phyloP scores from a whole-genome alignment of 2,888 invertebrate species.

The Eristalis pertinax region DNA sequence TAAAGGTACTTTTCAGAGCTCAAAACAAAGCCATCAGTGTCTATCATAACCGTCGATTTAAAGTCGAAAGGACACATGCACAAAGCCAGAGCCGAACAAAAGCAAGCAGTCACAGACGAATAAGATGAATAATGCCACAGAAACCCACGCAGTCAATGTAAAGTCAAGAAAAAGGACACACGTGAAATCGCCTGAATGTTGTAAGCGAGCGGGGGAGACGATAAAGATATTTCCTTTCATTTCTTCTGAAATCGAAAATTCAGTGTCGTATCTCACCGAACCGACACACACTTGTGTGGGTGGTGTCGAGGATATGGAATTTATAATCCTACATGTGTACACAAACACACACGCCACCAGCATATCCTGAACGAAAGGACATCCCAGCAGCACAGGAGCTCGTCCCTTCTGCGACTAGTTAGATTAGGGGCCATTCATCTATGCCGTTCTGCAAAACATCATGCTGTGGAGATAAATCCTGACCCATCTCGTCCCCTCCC shows the following conservation, averaged over 20 bases:
- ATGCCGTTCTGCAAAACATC: conserved; percentile 42
- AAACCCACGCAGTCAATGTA: no score
- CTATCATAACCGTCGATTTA: no score
- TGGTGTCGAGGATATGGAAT: background rate
- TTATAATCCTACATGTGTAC: background rate
- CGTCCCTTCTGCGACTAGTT: conserved; percentile 24
- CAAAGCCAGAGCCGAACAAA: no score
- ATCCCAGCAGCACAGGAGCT: background rate
- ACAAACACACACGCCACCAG: conserved; percentile 18
- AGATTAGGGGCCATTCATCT: conserved; percentile 48
- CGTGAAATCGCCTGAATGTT: background rate
- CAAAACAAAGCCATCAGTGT: no score
- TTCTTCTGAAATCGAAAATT: conserved; percentile 19
- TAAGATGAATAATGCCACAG: no score
- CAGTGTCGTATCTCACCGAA: conserved; percentile 28
- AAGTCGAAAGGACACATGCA: no score
- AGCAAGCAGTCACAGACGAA: no score
- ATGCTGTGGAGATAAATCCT: conserved; percentile 42
- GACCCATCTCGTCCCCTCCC: background rate
- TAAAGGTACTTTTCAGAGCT: no score
- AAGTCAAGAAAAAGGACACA: background rate
- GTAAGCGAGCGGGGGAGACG: background rate
- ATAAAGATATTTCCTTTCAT: conserved; percentile 6
- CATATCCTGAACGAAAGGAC: background rate
- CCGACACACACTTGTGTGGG: background rate